Conservation (phyloP, 2,797 vertebrate species). For the Lemur catta region DNA sequence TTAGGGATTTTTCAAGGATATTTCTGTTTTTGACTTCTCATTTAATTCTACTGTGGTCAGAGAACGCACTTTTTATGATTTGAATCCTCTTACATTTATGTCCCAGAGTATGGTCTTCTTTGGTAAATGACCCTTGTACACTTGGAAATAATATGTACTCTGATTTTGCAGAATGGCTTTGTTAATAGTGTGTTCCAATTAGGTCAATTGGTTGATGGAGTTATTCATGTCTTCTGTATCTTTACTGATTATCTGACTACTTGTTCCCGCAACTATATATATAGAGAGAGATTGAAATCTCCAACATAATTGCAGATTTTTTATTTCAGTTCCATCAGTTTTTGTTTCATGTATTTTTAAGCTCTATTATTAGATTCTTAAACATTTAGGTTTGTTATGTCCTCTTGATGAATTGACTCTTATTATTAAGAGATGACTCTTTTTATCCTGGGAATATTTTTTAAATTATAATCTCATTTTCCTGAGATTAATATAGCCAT, state of each 20-base stretch:
- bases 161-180: neutral
- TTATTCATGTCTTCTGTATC: neutral
- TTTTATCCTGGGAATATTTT: neutral
- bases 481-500: neutral
- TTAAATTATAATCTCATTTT: neutral
- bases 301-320: no score
- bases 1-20: neutral
- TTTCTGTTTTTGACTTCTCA: neutral
- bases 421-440: neutral
- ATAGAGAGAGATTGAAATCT: neutral
- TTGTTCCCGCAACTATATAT: neutral
- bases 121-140: neutral
- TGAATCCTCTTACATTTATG: neutral
- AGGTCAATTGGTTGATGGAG: neutral
- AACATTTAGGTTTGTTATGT: neutral
- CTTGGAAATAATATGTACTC: neutral
- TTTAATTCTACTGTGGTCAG: neutral
- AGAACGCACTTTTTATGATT: neutral
- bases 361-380: neutral
- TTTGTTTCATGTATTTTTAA: neutral
- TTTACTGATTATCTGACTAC: neutral
- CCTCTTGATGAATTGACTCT: neutral
- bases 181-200: neutral
- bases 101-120: neutral
- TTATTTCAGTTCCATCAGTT: neutral